Evolutionary conservation across 2,888 invertebrate species (phyloP).

Genomic region (Philereme vetulata): DNA sequence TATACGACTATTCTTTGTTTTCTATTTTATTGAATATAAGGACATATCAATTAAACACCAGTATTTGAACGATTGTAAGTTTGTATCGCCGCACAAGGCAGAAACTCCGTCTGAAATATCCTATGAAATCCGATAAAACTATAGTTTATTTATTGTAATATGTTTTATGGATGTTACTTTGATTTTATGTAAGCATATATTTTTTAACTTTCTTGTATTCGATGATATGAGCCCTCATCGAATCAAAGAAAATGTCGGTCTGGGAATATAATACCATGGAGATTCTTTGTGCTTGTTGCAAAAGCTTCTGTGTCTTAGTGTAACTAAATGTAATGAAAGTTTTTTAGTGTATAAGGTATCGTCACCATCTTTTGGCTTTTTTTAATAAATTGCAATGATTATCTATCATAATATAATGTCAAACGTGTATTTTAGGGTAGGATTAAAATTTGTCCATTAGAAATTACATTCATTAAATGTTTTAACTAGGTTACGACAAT

Average conservation of each 20-base stretch:
- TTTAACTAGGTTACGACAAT: slow-evolving; percentile 19
- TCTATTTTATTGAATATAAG: background rate
- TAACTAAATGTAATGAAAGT: too few species aligned
- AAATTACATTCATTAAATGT: slow-evolving; percentile 11
- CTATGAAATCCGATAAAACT: too few species aligned
- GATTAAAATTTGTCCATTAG: slow-evolving; percentile 16
- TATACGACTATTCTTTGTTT: background rate
- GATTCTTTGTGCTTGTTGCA: too few species aligned
- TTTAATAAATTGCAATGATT: too few species aligned
- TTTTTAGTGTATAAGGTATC: too few species aligned
- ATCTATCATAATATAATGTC: background rate
- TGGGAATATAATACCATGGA: too few species aligned
- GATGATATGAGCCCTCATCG: slow-evolving; percentile 14
- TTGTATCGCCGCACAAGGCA: background rate
- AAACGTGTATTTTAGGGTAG: background rate
- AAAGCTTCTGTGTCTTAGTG: too few species aligned
- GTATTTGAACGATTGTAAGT: too few species aligned
- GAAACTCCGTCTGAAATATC: background rate
- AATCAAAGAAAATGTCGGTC: slow-evolving; percentile 1
- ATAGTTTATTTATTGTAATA: too few species aligned
- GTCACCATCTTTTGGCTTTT: too few species aligned
- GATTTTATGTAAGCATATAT: too few species aligned
- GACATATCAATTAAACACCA: background rate
- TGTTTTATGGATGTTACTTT: too few species aligned
- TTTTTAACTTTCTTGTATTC: slow-evolving; percentile 7